Base-by-base conservation (phyloP, 2,888 invertebrate species). In the Machimus rusticus region DNA sequence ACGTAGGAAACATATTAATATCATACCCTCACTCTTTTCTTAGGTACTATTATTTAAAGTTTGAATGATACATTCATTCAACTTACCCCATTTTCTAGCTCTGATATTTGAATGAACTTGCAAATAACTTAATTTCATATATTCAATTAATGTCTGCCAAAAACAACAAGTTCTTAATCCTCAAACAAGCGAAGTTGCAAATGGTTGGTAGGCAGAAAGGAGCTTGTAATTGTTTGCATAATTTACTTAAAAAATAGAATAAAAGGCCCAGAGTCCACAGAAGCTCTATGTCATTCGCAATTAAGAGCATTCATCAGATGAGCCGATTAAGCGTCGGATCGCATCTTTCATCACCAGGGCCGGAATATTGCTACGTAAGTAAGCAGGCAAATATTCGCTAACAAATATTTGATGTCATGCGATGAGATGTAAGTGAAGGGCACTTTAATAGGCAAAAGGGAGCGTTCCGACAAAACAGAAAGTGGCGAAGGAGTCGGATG, bases 381-480 rank as follows among this genome's bases (percentile, higher is more conserved):
- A 51, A 37, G 81, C n/a, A 81, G 23, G 34, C 55, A 81, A 81
- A 81, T 81, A 81, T 34, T 51, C n/a, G 12, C 12, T 46, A 19
- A 28, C 39, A 81, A 81, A 81, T 81, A 81, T 81, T 81, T 66
- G 66, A 39, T 81, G 81, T 81, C 81, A 81, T 81, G 81, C 55
- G 31, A 81, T 81, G 55, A 34, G 31, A 81, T 43, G 78, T 55
- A 55, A 51, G 55, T 39, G n/a, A 51, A 37, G 55, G 81, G n/a
- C 81, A 55, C 31, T 46, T 31, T 81, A 81, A 81, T 31, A 51
- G 55, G 81, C 81, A 51, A 81, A 81, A 55, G 55, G 55, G 55
- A 55, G 55, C 46, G n/a, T 14, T 81, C 31, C 23, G 23, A 23
- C 51, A 81, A 81, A 39, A 81, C 81, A 57, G 55, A 55, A 81